phyloP scores from a whole-genome alignment of 2,113 vertebrate genomes.

The Psettodes erumei region DNA sequence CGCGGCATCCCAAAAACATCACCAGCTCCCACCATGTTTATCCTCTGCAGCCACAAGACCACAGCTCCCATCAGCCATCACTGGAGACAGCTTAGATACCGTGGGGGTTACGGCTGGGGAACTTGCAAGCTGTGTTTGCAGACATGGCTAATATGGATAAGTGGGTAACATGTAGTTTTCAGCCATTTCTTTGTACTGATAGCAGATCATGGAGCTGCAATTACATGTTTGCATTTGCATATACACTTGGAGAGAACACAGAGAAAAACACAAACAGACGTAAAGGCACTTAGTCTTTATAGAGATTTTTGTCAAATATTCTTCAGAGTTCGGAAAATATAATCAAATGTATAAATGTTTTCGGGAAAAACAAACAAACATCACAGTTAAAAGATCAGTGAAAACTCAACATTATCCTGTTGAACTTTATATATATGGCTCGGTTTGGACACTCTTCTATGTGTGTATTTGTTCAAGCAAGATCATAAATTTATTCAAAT shows the following conservation, averaged over 20 bases:
- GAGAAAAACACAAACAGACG: constrained; percentile 27
- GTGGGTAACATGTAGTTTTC: constrained; percentile 21
- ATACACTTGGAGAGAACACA: constrained; percentile 27
- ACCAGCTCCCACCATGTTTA: constrained; percentile 79
- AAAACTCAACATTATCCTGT: constrained; percentile 43
- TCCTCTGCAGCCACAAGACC: constrained; percentile 70
- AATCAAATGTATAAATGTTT: constrained; percentile 63
- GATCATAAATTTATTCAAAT: constrained; percentile 36
- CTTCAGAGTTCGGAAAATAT: constrained; percentile 45
- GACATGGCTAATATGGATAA: constrained; percentile 49
- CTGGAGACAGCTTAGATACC: constrained; percentile 61
- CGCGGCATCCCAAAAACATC: constrained; percentile 76
- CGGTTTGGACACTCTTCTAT: constrained; percentile 42
- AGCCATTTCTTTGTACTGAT: constrained; percentile 26
- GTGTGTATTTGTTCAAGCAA: constrained; percentile 44
- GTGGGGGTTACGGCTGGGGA: constrained; percentile 58
- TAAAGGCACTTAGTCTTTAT: constrained; percentile 77
- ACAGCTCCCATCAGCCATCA: constrained; percentile 73
- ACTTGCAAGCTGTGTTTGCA: constrained; percentile 56
- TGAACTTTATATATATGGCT: constrained; percentile 64
- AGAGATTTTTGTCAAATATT: constrained; percentile 68
- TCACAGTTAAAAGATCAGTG: constrained; percentile 71
- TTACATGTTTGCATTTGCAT: constrained; percentile 4
- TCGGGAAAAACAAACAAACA: constrained; percentile 28
- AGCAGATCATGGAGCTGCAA: constrained; percentile 7